Conservation (phyloP, 2,113 vertebrate species). For the Gila orcuttii region DNA sequence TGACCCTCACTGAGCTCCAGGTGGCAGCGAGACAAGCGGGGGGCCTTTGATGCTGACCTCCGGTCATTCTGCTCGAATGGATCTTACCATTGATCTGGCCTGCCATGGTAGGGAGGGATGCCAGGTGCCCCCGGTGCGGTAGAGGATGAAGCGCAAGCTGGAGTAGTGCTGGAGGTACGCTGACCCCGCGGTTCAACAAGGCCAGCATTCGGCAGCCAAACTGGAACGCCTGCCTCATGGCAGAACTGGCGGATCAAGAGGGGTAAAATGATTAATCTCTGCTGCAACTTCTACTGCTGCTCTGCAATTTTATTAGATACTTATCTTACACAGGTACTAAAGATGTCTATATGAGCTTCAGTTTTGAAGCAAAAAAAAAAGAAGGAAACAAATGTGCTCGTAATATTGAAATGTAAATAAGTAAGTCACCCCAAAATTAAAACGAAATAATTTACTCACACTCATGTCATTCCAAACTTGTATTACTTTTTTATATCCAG, state of each 20-base stretch:
- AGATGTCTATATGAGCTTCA: constrained; percentile 40
- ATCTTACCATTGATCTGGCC: constrained; percentile 68
- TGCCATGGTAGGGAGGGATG: constrained; percentile 67
- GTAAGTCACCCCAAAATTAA: not conserved
- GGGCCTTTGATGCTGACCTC: constrained; percentile 76
- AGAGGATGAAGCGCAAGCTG: constrained; percentile 58
- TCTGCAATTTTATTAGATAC: constrained; percentile 17
- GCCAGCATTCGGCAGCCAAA: constrained; percentile 57
- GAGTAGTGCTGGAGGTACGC: constrained; percentile 44
- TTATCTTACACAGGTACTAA: constrained; percentile 34
- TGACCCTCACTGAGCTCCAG: constrained; percentile 66
- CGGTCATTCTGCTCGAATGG: constrained; percentile 66
- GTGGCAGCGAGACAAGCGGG: constrained; percentile 70
- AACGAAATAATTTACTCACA: not conserved
- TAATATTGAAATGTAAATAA: not conserved
- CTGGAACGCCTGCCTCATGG: constrained; percentile 60
- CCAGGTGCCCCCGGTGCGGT: constrained; percentile 68
- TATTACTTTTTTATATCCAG: not conserved
- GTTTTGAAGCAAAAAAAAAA: not conserved
- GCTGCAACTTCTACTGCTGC: constrained; percentile 47
- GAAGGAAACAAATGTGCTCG: not conserved
- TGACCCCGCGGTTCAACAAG: constrained; percentile 49
- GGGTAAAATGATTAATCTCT: constrained; percentile 50
- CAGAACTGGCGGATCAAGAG: constrained; percentile 50
- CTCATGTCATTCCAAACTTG: not conserved